Percentiles rank a stretch among this genome's conserved stretches.
Conservation (phyloP, 2,797 vertebrate genomes). For the Ciconia nigra region DNA sequence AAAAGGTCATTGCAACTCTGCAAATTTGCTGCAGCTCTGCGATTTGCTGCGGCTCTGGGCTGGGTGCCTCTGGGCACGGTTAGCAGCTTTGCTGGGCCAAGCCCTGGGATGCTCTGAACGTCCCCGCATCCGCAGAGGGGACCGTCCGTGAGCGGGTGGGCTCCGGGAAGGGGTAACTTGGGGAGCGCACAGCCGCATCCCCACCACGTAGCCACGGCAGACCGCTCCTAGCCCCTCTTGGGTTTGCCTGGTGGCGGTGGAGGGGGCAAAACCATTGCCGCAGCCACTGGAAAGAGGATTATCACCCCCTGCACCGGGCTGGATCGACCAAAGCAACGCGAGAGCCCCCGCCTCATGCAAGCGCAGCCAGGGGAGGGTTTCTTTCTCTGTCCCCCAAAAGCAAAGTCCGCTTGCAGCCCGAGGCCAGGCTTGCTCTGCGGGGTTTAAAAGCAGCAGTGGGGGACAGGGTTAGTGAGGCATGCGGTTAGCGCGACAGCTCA, state of each 20-base stretch:
- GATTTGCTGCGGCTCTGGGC: not conserved
- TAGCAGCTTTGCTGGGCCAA: not conserved
- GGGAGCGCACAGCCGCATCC: not conserved
- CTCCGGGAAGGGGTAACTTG: not conserved
- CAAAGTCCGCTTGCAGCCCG: not conserved
- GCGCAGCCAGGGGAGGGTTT: not conserved
- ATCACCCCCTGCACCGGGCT: not conserved
- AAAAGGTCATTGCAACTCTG: not conserved
- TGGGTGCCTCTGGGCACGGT: not conserved
- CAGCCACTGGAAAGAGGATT: not conserved
- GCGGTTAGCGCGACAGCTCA: constrained; percentile 70
- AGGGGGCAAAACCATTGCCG: not conserved
- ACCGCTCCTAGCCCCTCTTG: not conserved
- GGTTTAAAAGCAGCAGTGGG: not conserved
- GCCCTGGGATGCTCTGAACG: not conserved
- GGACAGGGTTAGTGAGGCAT: constrained; percentile 65
- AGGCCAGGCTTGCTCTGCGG: not conserved
- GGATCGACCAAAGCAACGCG: not conserved
- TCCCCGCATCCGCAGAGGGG: not conserved
- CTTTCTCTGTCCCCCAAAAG: not conserved
- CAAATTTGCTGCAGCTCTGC: too few species aligned
- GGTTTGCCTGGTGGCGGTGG: rapidly evolving
- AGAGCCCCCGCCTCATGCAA: not conserved
- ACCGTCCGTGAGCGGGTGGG: rapidly evolving
- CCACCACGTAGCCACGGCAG: not conserved